phyloP scores from a whole-genome alignment of 2,113 vertebrate species.

The Ptilorrhoa leucosticta region DNA sequence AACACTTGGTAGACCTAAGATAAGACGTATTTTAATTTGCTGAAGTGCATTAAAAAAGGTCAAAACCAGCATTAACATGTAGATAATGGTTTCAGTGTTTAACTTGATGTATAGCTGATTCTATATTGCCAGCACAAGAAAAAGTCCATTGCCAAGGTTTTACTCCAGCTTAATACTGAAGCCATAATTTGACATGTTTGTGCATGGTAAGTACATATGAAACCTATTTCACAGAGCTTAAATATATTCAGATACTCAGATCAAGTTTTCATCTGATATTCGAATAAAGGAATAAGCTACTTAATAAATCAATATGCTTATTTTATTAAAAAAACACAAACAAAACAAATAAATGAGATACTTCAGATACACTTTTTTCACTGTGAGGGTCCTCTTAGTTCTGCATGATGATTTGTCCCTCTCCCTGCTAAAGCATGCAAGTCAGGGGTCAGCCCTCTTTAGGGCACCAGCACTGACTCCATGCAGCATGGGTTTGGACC shows the following conservation, averaged over 20 bases:
- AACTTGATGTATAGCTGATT: not conserved
- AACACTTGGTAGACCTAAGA: not conserved
- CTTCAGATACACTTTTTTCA: not conserved
- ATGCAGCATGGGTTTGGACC: rapidly evolving
- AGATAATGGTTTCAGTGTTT: not conserved
- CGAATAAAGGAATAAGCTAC: not conserved
- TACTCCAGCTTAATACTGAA: not conserved
- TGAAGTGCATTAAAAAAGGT: not conserved
- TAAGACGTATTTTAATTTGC: not conserved
- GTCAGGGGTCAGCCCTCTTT: not conserved
- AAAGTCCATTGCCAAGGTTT: not conserved
- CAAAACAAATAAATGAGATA: not conserved
- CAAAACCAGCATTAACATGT: not conserved
- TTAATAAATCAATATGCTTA: not conserved
- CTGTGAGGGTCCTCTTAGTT: rapidly evolving
- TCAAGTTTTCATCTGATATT: not conserved
- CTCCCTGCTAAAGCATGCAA: not conserved
- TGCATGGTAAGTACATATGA: not conserved
- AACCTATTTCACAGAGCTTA: not conserved
- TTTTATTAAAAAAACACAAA: not conserved
- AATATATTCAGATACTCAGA: not conserved
- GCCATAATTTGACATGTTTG: not conserved
- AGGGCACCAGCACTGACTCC: not conserved
- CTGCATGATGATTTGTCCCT: not conserved
- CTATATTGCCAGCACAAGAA: not conserved